These are phyloP conservation scores for Chelmon rostratus DNA, from an alignment of 2,797 vertebrate species.

Conservation along the genomic window DNA sequence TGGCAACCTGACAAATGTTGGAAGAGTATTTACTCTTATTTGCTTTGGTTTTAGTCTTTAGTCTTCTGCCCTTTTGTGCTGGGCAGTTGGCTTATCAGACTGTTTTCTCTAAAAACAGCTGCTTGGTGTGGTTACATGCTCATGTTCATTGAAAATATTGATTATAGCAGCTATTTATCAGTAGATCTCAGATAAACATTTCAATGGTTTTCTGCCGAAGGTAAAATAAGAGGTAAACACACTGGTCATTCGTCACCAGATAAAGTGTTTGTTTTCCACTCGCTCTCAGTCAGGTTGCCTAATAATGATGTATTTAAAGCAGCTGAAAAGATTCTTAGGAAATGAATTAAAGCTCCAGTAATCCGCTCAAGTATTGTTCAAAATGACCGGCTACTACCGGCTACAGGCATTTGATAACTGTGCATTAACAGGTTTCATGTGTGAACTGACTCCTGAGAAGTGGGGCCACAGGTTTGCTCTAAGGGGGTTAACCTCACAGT, in stretches of 20 bases:
- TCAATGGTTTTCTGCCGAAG: neutral
- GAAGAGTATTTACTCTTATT: neutral
- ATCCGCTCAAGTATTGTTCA: neutral
- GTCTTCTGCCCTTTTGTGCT: too few relatives aligned
- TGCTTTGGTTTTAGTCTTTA: neutral
- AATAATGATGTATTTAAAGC: neutral
- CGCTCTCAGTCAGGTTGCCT: neutral
- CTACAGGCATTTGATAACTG: neutral
- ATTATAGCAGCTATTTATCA: too few relatives aligned
- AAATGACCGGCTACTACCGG: neutral
- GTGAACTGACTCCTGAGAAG: neutral
- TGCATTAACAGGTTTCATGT: neutral
- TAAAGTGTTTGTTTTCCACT: neutral
- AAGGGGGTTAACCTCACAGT: neutral
- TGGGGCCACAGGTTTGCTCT: neutral
- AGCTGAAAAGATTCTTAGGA: neutral
- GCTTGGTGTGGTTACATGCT: too few relatives aligned
- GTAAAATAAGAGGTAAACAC: neutral
- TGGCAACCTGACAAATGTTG: neutral
- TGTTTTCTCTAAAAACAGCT: too few relatives aligned
- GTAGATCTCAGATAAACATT: too few relatives aligned
- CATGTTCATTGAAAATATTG: too few relatives aligned
- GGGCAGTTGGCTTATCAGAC: too few relatives aligned
- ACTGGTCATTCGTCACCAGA: neutral
- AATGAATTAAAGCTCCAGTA: neutral